phyloP scores from a whole-genome alignment of 2,888 invertebrate genomes.

The Drosophila lacicola region DNA sequence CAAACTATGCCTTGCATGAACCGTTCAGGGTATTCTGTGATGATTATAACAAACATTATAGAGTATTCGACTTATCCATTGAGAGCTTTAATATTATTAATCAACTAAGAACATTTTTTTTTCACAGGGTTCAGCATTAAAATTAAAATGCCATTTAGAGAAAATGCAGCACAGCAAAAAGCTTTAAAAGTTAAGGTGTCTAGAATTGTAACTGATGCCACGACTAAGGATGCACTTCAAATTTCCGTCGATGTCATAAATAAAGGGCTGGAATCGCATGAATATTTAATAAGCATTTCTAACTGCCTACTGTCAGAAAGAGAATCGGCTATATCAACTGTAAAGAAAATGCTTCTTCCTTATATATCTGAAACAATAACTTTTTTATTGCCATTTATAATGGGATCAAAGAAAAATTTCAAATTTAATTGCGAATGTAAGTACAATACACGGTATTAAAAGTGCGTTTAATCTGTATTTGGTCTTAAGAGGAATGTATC shows the following conservation, averaged over 20 bases:
- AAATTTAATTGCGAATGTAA: conserved; percentile 75
- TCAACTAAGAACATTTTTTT: not conserved
- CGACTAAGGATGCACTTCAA: conserved; percentile 76
- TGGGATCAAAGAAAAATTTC: conserved; percentile 46
- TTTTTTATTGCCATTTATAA: conserved; percentile 74
- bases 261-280: conserved; percentile 59
- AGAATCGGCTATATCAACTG: conserved; percentile 50
- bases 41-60: too few species aligned
- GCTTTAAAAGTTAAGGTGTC: conserved; percentile 67
- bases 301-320: conserved; percentile 67
- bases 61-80: too few species aligned
- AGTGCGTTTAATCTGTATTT: too few species aligned
- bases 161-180: conserved; percentile 65
- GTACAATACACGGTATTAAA: conserved; percentile 2
- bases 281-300: conserved; percentile 66
- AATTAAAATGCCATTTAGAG: conserved; percentile 79
- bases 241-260: conserved; percentile 74
- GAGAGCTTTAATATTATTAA: not conserved
- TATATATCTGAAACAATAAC: conserved; percentile 67
- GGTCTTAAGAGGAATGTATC: too few species aligned
- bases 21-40: too few species aligned
- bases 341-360: conserved; percentile 67
- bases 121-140: conserved; percentile 72
- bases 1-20: too few species aligned
- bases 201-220: conserved; percentile 77